These are phyloP conservation scores for Sciurus vulgaris DNA, from an alignment of 2,797 vertebrate species.

Conservation along the genomic window DNA sequence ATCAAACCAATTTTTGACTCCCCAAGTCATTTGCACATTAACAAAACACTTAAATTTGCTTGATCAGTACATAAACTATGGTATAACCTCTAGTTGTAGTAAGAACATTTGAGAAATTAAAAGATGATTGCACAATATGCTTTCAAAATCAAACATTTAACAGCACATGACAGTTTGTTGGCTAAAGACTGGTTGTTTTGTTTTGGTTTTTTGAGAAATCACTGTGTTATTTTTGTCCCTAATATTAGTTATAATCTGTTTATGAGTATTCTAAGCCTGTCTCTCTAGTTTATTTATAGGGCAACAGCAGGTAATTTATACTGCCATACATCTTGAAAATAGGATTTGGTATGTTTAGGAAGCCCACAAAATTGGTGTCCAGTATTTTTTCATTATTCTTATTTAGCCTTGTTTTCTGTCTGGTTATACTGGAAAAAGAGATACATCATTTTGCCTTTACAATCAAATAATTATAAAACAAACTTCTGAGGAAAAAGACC, in stretches of 20 bases:
- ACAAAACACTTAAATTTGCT: constrained; percentile 86
- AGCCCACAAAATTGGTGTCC: constrained; percentile 67
- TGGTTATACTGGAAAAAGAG: constrained; percentile 61
- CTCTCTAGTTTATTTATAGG: constrained; percentile 60
- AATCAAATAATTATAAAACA: constrained; percentile 51
- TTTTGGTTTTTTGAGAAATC: constrained; percentile 40
- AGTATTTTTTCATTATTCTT: constrained; percentile 48
- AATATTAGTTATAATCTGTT: constrained; percentile 57
- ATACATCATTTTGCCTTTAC: constrained; percentile 50
- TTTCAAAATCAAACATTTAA: constrained; percentile 76
- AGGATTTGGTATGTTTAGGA: constrained; percentile 64
- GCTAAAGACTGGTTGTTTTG: constrained; percentile 45
- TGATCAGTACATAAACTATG: constrained; percentile 64
- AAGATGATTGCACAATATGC: constrained; percentile 73
- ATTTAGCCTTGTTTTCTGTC: constrained; percentile 43
- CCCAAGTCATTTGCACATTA: constrained; percentile 85
- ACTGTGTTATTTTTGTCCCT: not conserved
- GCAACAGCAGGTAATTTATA: constrained; percentile 69
- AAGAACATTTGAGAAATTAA: constrained; percentile 79
- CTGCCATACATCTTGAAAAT: constrained; percentile 67
- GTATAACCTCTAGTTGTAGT: constrained; percentile 59
- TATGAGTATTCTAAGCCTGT: constrained; percentile 69
- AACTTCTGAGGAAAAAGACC: constrained; percentile 56
- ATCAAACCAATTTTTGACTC: constrained; percentile 75
- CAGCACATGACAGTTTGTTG: constrained; percentile 65